Base-by-base conservation (phyloP, 2,888 invertebrate genomes). In the Heliconius ethilla region DNA sequence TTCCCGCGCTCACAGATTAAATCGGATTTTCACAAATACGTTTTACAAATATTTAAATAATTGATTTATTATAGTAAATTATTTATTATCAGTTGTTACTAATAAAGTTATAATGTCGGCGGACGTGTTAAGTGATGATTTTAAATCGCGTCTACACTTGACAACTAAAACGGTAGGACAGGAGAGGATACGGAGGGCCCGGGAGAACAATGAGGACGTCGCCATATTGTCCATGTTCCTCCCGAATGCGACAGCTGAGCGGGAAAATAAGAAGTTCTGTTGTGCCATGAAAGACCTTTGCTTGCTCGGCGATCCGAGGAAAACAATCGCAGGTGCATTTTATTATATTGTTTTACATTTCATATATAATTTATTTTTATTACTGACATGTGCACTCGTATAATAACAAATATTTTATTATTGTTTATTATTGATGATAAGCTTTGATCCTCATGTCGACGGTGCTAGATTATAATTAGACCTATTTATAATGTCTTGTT, bases 161-260 rank as follows among this genome's bases (percentile, higher is more conserved):
- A 96, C 96, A 83, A 96, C 96, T 74, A 97, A 97, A 94, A 97
- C 96, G 62, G 96, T 97, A 75, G 97, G 97, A n/a, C 97, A 97
- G 86, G 97, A 97, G 25, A 95, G 97, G 88, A 97, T 97, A 86
- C 95, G 96, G 84, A 95, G 96, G 87, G 97, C 97, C 81, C 96
- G 96, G 92, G 97, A 97, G 85, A 96, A 96, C 88, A 97, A 97
- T 91, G 98, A 98, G 92, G 98, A 98, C 93, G 96, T 98, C 80
- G 98, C 98, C 76, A 96, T 98, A 85, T 94, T 98, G 85, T 97
- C 97, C 82, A 97, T 97, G 96, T 97, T 98, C 87, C 94, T 98
- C 80, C 96, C 97, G 70, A 95, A 95, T 84, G 95, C 95, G 62
- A 95, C 95, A 72, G 95, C 95, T 85, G 95, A 96, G 79, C 87